Conservation (phyloP, 2,113 vertebrate species). For the Elaphurus davidianus region DNA sequence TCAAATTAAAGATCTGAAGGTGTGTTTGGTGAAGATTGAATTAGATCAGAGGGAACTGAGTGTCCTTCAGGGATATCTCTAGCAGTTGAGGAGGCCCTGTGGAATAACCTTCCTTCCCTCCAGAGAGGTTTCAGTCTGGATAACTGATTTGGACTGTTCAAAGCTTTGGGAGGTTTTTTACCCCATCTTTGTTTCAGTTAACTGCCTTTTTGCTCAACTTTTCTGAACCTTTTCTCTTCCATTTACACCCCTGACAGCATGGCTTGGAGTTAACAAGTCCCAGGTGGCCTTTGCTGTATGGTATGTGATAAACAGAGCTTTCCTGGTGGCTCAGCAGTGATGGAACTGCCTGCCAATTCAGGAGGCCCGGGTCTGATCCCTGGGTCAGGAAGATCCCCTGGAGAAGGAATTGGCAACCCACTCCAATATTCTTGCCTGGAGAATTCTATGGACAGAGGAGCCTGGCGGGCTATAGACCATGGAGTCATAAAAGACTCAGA, state of each 20-base stretch:
- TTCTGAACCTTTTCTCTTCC: background rate
- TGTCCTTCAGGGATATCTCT: slow-evolving; percentile 21
- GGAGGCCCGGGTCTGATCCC: background rate
- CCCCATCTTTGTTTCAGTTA: background rate
- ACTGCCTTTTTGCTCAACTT: background rate
- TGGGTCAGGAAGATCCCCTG: background rate
- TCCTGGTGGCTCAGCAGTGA: background rate
- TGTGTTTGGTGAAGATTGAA: slow-evolving; percentile 17
- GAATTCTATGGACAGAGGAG: background rate
- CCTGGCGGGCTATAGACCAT: background rate
- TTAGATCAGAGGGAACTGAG: slow-evolving; percentile 30
- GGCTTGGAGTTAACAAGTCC: background rate
- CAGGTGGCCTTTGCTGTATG: background rate
- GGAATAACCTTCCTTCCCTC: background rate
- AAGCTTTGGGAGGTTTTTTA: background rate
- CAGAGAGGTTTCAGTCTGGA: background rate
- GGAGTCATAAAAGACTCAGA: background rate
- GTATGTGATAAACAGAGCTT: background rate
- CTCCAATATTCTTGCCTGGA: background rate
- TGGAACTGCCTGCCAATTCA: background rate
- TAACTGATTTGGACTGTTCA: background rate
- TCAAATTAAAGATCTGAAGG: slow-evolving; percentile 11
- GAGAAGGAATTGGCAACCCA: background rate
- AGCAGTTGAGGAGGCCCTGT: background rate
- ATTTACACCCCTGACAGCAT: background rate